phyloP scores from a whole-genome alignment of 2,888 invertebrate species.

The Cryptocephalus moraei region DNA sequence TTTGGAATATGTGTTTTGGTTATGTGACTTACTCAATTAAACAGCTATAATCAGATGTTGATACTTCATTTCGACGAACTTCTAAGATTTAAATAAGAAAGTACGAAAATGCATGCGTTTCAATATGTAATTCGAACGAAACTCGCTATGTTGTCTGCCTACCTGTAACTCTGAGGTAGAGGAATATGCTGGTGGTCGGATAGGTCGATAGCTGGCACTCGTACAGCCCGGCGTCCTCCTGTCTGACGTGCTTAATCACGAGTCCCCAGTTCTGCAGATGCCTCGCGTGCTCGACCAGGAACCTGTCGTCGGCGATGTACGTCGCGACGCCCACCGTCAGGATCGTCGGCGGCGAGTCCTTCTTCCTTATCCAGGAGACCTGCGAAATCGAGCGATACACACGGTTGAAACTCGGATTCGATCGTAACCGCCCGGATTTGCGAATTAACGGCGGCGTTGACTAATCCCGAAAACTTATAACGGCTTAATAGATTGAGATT shows the following conservation, averaged over 20 bases:
- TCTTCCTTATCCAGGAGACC: constrained; percentile 62
- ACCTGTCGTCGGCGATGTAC: constrained; percentile 55
- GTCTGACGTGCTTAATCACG: constrained; percentile 57
- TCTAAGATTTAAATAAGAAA: too few relatives aligned
- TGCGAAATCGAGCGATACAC: constrained; percentile 19
- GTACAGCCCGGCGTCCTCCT: constrained; percentile 60
- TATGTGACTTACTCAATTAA: too few relatives aligned
- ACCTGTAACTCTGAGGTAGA: constrained; percentile 65
- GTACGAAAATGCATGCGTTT: too few relatives aligned
- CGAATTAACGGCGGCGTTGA: too few relatives aligned
- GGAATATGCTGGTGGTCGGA: constrained; percentile 64
- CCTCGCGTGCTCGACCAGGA: constrained; percentile 51
- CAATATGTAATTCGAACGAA: neutral
- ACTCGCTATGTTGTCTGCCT: constrained; percentile 28
- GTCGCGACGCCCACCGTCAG: constrained; percentile 57
- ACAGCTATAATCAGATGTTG: too few relatives aligned
- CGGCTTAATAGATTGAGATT: too few relatives aligned
- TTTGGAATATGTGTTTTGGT: too few relatives aligned
- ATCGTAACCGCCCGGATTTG: too few relatives aligned
- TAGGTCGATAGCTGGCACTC: constrained; percentile 76
- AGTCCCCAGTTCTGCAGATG: constrained; percentile 54
- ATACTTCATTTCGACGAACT: neutral
- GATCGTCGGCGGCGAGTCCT: constrained; percentile 46
- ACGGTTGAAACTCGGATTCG: too few relatives aligned
- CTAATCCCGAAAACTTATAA: too few relatives aligned